Conservation (phyloP, 92 coral and sea anemone genomes). For the Phenganax marumi region DNA sequence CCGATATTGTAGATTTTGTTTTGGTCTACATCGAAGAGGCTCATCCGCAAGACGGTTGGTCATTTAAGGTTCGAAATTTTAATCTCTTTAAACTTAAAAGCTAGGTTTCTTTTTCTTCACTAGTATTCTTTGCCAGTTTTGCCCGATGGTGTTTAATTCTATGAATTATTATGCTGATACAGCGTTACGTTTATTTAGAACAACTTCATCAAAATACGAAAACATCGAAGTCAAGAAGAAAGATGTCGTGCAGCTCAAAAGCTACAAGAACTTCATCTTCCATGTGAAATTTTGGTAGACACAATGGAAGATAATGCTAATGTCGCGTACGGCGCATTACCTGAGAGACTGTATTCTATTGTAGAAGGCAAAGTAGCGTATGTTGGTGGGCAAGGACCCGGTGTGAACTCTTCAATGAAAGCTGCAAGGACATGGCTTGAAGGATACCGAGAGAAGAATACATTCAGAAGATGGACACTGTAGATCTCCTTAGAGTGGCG, state of each 20-base stretch:
- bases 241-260: slow-evolving; percentile 73
- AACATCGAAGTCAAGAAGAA: slow-evolving; percentile 71
- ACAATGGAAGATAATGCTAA: slow-evolving; percentile 71
- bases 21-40: slow-evolving; percentile 83
- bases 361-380: slow-evolving; percentile 69
- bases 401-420: slow-evolving; percentile 57
- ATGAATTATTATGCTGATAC: not conserved
- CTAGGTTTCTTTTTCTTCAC: too few relatives aligned
- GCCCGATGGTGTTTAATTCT: not conserved
- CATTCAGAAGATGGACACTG: slow-evolving; percentile 36
- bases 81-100: not conserved
- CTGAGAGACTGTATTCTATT: slow-evolving; percentile 72
- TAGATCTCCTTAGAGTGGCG: not conserved
- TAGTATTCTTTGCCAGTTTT: too few relatives aligned
- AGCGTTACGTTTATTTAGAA: slow-evolving; percentile 48
- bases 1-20: slow-evolving; percentile 72
- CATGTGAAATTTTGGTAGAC: slow-evolving; percentile 66
- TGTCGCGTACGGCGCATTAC: slow-evolving; percentile 80
- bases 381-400: slow-evolving; percentile 80
- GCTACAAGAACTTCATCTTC: slow-evolving; percentile 49
- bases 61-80: slow-evolving; percentile 60
- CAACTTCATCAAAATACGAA: slow-evolving; percentile 57
- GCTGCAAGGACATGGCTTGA: slow-evolving; percentile 68
- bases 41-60: slow-evolving; percentile 89
- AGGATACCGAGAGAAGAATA: slow-evolving; percentile 51